Evolutionary conservation across 2,113 vertebrate species (phyloP), one percentile per base, ranked within the genome.

Genomic region (Misgurnus anguillicaudatus): DNA sequence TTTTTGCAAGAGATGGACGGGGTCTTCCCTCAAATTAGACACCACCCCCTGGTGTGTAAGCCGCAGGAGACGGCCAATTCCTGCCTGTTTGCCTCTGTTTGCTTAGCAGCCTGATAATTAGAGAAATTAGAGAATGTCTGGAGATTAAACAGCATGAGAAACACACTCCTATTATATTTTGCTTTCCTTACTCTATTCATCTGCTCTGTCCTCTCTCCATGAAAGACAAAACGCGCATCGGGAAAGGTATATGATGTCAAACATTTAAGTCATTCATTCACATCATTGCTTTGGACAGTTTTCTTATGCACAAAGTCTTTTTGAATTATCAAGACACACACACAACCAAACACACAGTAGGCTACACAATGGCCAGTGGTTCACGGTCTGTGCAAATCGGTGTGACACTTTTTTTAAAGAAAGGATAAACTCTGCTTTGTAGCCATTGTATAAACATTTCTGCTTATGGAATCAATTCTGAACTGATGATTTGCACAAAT

Each of bases 1-100:
- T 83, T 80, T 72, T 64, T 82, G 64, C 77, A 42, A 64, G 77
- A 75, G 76, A 80, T 73, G 78, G 69, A 77, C 47, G 10, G 21
- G 75, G 47, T 62, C 71, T 79, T 64, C 77, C 65, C 48, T 73
- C 77, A 79, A 82, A 84, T 82, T 71, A 77, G 77, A 79, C 80
- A 76, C 6, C 24, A 77, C 83, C 76, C 75, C 80, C 77, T 8
- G 76, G 53, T 42, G 83, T 60, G 53, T 58, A 42, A 58, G 53
- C 79, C 13, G 21, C 63, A 74, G 79, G 70, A 77, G 70, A 66
- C 21, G 16, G 42, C 77, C 72, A 67, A 75, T 65, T 81, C 80
- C 62, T 77, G 60, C 31, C 57, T 38, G 73, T 65, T 70, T 38
- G 31, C 58, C 42, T 47, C 67, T 73, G 78, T 74, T 80, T 73